These are phyloP conservation scores for Argya squamiceps DNA, from an alignment of 2,797 vertebrate species.

Conservation along the genomic window DNA sequence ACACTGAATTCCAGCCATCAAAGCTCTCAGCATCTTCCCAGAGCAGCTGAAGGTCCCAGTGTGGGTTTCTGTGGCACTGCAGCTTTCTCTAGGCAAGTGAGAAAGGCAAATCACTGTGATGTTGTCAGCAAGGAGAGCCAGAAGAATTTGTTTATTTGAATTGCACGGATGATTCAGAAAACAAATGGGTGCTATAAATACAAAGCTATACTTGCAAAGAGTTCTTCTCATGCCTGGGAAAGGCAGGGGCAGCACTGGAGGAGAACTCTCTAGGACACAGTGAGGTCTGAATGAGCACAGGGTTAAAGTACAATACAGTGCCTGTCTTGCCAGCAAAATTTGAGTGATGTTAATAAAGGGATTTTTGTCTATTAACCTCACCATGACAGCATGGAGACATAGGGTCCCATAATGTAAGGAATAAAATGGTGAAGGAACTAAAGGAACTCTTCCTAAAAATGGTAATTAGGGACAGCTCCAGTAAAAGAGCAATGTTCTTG, in stretches of 20 bases:
- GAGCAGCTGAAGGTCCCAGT: background rate
- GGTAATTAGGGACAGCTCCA: background rate
- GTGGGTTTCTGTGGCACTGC: background rate
- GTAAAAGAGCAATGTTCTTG: background rate
- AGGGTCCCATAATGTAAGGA: background rate
- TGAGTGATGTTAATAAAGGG: background rate
- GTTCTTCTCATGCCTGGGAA: slow-evolving; percentile 38
- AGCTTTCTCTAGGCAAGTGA: slow-evolving; percentile 4
- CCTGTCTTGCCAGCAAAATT: background rate
- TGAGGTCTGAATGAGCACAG: background rate
- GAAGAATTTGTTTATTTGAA: slow-evolving; percentile 30
- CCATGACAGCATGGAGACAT: background rate
- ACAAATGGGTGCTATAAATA: slow-evolving; percentile 60
- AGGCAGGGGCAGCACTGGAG: background rate
- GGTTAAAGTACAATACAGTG: background rate
- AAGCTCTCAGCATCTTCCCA: slow-evolving; percentile 19
- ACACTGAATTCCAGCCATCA: slow-evolving; percentile 13
- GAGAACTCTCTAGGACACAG: background rate
- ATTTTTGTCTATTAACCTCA: background rate
- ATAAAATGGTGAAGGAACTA: background rate
- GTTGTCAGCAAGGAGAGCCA: background rate
- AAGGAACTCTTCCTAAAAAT: background rate
- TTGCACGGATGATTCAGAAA: slow-evolving; percentile 49
- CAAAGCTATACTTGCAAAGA: slow-evolving; percentile 10
- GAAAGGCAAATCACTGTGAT: background rate